These are phyloP conservation scores for Eutrigla gurnardus DNA, from an alignment of 2,797 vertebrate species.

Conservation along the genomic window DNA sequence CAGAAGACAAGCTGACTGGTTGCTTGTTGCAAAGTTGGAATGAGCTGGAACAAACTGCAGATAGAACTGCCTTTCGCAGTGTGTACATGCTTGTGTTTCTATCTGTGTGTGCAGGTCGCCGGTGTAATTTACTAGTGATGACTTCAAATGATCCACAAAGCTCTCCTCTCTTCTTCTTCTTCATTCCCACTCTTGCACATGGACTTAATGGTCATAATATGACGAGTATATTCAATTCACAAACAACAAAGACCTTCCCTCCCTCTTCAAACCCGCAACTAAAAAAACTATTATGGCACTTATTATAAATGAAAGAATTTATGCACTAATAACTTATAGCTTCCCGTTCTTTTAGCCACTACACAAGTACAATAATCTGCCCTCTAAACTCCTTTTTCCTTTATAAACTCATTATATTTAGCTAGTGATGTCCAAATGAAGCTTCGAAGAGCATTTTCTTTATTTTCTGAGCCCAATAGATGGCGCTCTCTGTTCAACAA, in stretches of 20 bases:
- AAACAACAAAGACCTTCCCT: background rate
- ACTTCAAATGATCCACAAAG: conserved; percentile 24
- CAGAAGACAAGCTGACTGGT: conserved; percentile 28
- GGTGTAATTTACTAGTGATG: background rate
- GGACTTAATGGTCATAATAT: background rate
- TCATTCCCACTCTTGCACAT: background rate
- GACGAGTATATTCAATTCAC: background rate
- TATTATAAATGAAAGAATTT: background rate
- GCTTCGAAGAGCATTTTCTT: too few species aligned
- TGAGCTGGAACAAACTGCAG: conserved; percentile 59
- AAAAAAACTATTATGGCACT: background rate
- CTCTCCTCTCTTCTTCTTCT: background rate
- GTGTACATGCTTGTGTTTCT: background rate
- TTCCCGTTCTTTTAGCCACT: background rate
- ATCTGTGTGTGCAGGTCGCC: background rate
- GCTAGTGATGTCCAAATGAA: too few species aligned
- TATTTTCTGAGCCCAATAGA: too few species aligned
- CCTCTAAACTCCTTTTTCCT: background rate
- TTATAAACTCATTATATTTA: background rate
- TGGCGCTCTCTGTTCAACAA: too few species aligned
- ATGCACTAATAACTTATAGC: background rate
- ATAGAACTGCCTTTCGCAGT: conserved; percentile 47
- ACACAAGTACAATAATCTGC: background rate
- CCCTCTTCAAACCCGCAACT: background rate
- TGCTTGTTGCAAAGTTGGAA: conserved; percentile 65